These are phyloP conservation scores for Thalassarche chlororhynchos DNA, from an alignment of 2,113 vertebrate species.

Conservation along the genomic window DNA sequence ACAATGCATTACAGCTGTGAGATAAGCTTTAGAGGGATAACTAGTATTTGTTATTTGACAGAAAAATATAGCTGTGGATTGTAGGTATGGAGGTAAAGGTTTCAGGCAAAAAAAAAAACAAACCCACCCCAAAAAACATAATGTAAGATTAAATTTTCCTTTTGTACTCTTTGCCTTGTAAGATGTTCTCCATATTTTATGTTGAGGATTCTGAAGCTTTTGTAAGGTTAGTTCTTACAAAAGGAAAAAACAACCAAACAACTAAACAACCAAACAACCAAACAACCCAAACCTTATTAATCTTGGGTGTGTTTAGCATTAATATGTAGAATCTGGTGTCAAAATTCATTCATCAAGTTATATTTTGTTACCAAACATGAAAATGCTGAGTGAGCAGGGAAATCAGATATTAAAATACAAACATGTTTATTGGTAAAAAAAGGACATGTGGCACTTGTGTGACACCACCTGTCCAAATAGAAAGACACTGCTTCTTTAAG, in stretches of 20 bases:
- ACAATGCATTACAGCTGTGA: background rate
- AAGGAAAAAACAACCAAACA: background rate
- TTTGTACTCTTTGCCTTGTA: background rate
- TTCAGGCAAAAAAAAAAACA: background rate
- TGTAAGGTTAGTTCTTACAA: background rate
- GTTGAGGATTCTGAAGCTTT: background rate
- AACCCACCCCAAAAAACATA: background rate
- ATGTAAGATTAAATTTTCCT: background rate
- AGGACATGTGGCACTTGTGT: background rate
- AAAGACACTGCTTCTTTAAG: background rate
- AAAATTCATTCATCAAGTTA: background rate
- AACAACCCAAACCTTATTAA: background rate
- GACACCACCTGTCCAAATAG: background rate
- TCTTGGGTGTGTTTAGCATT: background rate
- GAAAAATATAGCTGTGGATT: background rate
- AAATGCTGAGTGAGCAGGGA: background rate
- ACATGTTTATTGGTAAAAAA: background rate
- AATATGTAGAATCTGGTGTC: background rate
- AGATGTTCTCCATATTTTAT: background rate
- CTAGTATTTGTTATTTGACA: background rate
- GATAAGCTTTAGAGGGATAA: background rate
- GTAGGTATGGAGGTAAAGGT: background rate
- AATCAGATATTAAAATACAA: background rate
- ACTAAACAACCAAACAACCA: accelerated
- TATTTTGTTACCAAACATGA: background rate